Evolutionary conservation across 1,140 invertebrate species (phyloP).

Genomic region (Probaryconus sp.): DNA sequence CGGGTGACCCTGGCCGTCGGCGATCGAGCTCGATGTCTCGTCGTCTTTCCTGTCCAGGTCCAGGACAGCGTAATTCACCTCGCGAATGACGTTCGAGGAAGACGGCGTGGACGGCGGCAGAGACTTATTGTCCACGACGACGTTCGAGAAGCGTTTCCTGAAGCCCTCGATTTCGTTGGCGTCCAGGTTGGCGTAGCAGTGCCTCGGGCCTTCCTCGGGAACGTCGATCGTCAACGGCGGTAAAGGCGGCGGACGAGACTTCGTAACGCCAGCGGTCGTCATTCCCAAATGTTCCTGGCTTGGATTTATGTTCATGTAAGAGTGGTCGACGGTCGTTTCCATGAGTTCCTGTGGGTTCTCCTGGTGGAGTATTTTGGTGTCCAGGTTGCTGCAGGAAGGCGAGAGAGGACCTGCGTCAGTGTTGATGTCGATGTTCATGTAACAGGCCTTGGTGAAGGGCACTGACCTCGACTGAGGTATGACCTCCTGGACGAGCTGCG

Average conservation of each 20-base stretch:
- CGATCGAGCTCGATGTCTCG: background rate
- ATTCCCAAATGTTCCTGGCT: slow-evolving; percentile 66
- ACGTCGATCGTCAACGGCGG: slow-evolving; percentile 55
- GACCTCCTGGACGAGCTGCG: slow-evolving; percentile 45
- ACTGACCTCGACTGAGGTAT: slow-evolving; percentile 32
- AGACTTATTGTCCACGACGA: slow-evolving; percentile 74
- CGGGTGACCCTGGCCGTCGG: slow-evolving; percentile 55
- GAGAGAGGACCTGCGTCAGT: slow-evolving; percentile 68
- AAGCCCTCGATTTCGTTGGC: slow-evolving; percentile 80
- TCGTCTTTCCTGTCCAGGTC: slow-evolving; percentile 81
- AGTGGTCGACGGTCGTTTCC: slow-evolving; percentile 65
- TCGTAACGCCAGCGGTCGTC: slow-evolving; percentile 14
- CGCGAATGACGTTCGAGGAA: slow-evolving; percentile 71
- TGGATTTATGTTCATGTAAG: slow-evolving; percentile 84
- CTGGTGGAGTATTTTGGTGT: slow-evolving; percentile 48
- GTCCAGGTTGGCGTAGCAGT: slow-evolving; percentile 84
- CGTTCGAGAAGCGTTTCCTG: slow-evolving; percentile 70
- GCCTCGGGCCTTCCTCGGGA: slow-evolving; percentile 72
- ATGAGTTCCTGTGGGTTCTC: slow-evolving; percentile 60
- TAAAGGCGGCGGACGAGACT: slow-evolving; percentile 62
- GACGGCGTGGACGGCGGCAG: slow-evolving; percentile 77
- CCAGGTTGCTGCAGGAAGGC: slow-evolving; percentile 65
- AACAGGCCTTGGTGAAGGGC: slow-evolving; percentile 64
- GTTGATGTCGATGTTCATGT: slow-evolving; percentile 74
- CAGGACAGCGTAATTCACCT: slow-evolving; percentile 88